Base-by-base conservation (phyloP, 2,113 vertebrate species). In the Eretmochelys imbricata region DNA sequence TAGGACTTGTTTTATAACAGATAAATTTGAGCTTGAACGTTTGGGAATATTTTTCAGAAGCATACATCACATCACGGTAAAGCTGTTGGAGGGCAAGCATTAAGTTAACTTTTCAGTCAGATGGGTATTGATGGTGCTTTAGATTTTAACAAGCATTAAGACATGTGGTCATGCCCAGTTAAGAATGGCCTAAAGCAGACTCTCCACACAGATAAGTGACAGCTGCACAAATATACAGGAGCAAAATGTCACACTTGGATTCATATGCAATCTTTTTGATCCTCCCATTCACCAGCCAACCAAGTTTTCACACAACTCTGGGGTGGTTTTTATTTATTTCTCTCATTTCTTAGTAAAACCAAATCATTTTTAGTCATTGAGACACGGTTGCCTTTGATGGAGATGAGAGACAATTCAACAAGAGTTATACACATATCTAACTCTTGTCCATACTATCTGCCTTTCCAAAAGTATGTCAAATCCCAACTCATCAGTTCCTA, bases 321-420 rank as follows among this genome's bases (percentile, higher is more conserved):
- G 25, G 49, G 75, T 94, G 20, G 69, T 80, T 96, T 91, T 82
- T 93, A 84, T 80, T 96, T 91, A 90, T 97, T 95, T 94, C 86
- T 95, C 91, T 94, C 62, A 55, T 94, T 94, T 59, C 90, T 80
- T 87, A 96, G 48, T 24, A 93, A 94, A 95, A 88, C 16, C 22
- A 91, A 78, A 91, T 82, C 1, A 85, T 95, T 93, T 84, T 93
- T 84, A 88, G 38, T 78, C 6, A 57, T 13, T 88, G 90, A 86
- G 76, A 90, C 13, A 57, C 12, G 46, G 84, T 49, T 89, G 84
- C 38, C 59, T 96, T 92, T 48, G 14, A 80, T 94, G 78, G 94
- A 96, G 91, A 84, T 0, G 25, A 78, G 17, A 84, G n/a, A 48
- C 48, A 42, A 82, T 80, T 92, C 90, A 86, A 51, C 53, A 89